Evolutionary conservation across 2,888 invertebrate genomes (phyloP), one percentile per base, ranked within the genome.

Genomic region (Trissolcus japonicus): DNA sequence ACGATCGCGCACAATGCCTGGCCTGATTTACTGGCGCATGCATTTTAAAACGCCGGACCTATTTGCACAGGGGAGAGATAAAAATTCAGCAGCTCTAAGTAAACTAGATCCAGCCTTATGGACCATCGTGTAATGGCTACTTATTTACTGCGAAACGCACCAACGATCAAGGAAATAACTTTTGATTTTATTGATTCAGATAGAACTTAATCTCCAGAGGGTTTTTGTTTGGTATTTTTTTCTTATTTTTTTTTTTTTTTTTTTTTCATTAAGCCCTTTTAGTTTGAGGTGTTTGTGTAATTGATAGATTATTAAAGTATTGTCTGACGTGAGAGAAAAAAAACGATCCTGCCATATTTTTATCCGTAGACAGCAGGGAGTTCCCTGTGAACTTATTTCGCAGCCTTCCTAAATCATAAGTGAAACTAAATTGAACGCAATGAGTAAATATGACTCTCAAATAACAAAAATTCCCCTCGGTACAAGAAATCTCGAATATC

Each of bases 381-480:
- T 66, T 73, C 55, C 60, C 60, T 19, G 65, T 48, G 19, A 73
- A 66, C 66, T 73, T 73, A 73, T 73, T 72, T 60, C 60, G 25
- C 50, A 14, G 61, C 66, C 66, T 61, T 74, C 66, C 73, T 74
- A 74, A 74, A 67, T 74, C 73, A 74, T 74, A 67, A 74, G 66
- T 74, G 73, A 73, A 66, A 59, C 66, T 54, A 73, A 73, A 72
- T 72, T 72, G 72, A 65, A 72, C 72, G 65, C 85, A 88, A 87
- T 86, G 87, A 88, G 87, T 88, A 88, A 88, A 87, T 88, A 88
- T 88, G 86, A 83, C 85, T 84, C 80, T 82, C 79, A 81, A 82
- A 84, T 85, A 87, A 86, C 83, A 82, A 85, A 81, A 85, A 76
- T 66, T 66, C 74, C 67, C 67, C 66, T 67, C 67, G 56, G 55